A percentile compares a stretch with the other conserved stretches of the same genome.
These are phyloP conservation scores for Andrena marginata DNA, from an alignment of 2,888 invertebrate genomes.

Conservation along the genomic window DNA sequence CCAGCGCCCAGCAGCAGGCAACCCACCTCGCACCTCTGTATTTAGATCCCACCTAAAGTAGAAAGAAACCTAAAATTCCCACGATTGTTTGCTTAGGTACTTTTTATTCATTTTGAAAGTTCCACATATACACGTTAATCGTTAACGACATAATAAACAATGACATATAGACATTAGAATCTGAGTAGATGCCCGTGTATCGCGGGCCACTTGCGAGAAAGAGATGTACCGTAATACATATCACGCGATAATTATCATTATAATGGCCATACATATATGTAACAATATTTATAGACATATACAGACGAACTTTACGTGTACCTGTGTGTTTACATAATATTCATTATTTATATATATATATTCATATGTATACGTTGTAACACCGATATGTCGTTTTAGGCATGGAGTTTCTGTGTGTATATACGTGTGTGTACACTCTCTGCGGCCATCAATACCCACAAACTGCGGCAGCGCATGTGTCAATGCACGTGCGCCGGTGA, in stretches of 20 bases:
- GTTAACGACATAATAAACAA: constrained; percentile 79
- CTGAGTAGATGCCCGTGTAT: constrained; percentile 64
- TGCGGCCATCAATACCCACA: background rate
- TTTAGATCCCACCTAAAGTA: too few relatives aligned
- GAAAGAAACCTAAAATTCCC: background rate
- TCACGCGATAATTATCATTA: constrained; percentile 67
- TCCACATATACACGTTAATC: constrained; percentile 79
- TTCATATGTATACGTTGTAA: constrained; percentile 57
- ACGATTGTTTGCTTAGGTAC: constrained; percentile 63
- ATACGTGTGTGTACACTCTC: constrained; percentile 32
- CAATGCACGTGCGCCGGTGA: background rate
- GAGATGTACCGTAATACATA: constrained; percentile 68
- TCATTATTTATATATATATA: constrained; percentile 44
- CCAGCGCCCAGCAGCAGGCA: too few relatives aligned
- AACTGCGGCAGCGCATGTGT: constrained; percentile 2
- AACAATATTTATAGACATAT: constrained; percentile 75
- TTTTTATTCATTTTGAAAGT: constrained; percentile 78
- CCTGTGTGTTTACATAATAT: constrained; percentile 50
- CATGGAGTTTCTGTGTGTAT: constrained; percentile 53
- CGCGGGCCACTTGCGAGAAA: constrained; percentile 62
- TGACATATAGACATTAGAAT: constrained; percentile 79
- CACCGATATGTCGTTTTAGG: constrained; percentile 75
- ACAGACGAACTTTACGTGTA: constrained; percentile 69
- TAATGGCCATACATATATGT: constrained; percentile 69
- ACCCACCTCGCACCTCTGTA: too few relatives aligned